Percentiles rank a stretch among this genome's conserved stretches.
phyloP scores from a whole-genome alignment of 1,140 invertebrate species.

The Drosophila ercepeae region DNA sequence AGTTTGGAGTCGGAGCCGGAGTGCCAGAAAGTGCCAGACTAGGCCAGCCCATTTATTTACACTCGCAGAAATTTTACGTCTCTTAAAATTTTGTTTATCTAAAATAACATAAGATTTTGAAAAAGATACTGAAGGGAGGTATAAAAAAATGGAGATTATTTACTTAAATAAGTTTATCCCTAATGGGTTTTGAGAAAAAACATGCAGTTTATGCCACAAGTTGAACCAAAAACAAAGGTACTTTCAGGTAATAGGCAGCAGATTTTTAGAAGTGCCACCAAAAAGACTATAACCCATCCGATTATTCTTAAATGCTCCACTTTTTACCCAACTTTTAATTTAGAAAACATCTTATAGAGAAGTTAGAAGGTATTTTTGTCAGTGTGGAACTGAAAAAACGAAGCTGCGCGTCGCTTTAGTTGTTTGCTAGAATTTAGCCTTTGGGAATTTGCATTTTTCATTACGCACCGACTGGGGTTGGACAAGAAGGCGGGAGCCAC shows the following conservation, averaged over 20 bases:
- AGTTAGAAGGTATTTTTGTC: background rate
- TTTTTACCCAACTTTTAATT: background rate
- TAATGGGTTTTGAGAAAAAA: no score
- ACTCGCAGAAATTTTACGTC: constrained; percentile 22
- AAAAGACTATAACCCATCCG: no score
- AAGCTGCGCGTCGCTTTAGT: constrained; percentile 78
- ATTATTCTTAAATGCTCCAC: no score
- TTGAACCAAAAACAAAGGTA: no score
- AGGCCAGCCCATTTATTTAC: constrained; percentile 49
- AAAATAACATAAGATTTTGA: no score
- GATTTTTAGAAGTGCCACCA: no score
- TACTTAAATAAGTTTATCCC: no score
- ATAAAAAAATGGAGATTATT: no score
- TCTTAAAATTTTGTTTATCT: no score
- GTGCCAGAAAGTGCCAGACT: constrained; percentile 2
- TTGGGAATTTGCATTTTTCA: constrained; percentile 82
- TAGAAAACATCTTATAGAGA: background rate
- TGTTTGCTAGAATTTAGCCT: constrained; percentile 80
- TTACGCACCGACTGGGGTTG: constrained; percentile 54
- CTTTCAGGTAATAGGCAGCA: no score
- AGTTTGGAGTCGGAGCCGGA: background rate
- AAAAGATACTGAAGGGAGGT: no score
- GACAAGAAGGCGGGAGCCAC: background rate
- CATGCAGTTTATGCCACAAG: no score
- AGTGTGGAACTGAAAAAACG: constrained; percentile 35